Evolutionary conservation across 2,888 invertebrate species (phyloP).

Genomic region (Drosophila subquinaria): DNA sequence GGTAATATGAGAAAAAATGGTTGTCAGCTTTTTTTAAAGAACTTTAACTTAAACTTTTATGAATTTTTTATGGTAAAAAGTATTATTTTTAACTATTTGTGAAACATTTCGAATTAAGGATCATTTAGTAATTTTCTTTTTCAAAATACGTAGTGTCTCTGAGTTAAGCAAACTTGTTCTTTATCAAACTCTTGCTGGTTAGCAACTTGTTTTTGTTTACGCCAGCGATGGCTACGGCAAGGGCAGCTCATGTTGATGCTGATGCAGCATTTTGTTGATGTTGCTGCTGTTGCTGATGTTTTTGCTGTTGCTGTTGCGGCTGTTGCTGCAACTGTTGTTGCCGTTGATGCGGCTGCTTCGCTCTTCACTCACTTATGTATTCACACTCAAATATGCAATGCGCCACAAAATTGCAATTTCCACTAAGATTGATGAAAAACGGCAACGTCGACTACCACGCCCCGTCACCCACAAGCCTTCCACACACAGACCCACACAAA

Average conservation of each 20-base stretch:
- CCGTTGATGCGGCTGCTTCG: constrained; percentile 20
- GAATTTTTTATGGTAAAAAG: not conserved
- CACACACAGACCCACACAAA: not conserved
- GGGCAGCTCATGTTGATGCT: constrained; percentile 44
- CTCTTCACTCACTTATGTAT: constrained; percentile 69
- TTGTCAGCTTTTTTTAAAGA: too few species aligned
- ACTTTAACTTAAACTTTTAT: not conserved
- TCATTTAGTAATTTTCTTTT: not conserved
- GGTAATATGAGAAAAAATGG: too few species aligned
- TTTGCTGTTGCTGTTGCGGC: not conserved
- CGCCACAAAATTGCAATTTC: constrained; percentile 80
- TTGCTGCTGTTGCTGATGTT: constrained; percentile 11
- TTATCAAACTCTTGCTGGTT: constrained; percentile 19
- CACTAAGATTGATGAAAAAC: constrained; percentile 81
- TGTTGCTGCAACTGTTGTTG: constrained; percentile 4
- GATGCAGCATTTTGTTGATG: constrained; percentile 49
- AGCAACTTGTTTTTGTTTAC: constrained; percentile 57
- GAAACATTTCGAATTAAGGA: not conserved
- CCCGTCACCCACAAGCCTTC: constrained; percentile 9
- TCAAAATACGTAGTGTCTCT: constrained; percentile 3
- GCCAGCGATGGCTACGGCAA: constrained; percentile 48
- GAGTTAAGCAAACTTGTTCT: not conserved
- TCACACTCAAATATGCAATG: constrained; percentile 76
- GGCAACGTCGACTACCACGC: constrained; percentile 45
- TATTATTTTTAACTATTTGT: not conserved